These are phyloP conservation scores for Gerris buenoi DNA, from an alignment of 1,140 invertebrate genomes.

Conservation along the genomic window DNA sequence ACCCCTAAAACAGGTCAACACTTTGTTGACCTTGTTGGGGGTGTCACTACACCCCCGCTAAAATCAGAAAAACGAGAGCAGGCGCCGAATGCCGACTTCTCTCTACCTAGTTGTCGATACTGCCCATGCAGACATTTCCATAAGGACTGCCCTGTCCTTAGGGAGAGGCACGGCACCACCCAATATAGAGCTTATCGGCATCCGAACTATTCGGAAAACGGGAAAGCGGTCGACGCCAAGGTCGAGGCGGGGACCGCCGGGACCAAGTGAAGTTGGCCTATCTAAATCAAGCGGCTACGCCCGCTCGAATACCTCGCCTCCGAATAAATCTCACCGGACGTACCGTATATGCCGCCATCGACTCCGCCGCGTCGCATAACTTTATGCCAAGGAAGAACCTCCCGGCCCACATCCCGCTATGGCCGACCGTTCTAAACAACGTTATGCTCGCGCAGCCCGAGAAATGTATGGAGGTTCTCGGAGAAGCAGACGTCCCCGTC, in stretches of 20 bases:
- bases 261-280: not conserved
- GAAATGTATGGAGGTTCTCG: not conserved
- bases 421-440: not conserved
- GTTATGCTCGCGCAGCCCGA: not conserved
- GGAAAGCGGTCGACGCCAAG: not conserved
- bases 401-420: not conserved
- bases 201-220: too few species aligned
- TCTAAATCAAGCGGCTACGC: not conserved
- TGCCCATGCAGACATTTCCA: not conserved
- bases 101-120: not conserved
- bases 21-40: too few species aligned
- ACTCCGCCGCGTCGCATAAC: not conserved
- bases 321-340: not conserved
- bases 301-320: not conserved
- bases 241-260: not conserved
- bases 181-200: too few species aligned
- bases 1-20: not conserved
- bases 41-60: not conserved
- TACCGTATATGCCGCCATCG: not conserved
- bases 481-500: not conserved
- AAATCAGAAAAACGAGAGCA: not conserved
- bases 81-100: not conserved
- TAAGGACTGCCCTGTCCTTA: not conserved
- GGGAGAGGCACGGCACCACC: not conserved
- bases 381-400: not conserved